Base-by-base conservation (phyloP, 2,797 vertebrate genomes). In the Tokudaia muenninki region DNA sequence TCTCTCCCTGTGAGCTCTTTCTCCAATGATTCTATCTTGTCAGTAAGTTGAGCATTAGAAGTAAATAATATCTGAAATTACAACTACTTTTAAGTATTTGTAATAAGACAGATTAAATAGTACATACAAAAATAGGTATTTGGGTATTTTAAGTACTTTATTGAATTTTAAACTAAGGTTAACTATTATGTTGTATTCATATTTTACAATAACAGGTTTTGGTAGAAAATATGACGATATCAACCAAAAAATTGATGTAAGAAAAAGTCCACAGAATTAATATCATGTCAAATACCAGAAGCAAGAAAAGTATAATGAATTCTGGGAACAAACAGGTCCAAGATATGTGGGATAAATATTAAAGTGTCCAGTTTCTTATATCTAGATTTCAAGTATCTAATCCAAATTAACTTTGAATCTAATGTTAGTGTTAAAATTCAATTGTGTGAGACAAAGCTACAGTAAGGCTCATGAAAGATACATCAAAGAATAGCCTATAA, bases 31-130 rank as follows among this genome's bases (percentile, higher is more conserved):
- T 41, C 41, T 41, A 52, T 52, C 26, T 65, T 47, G 19, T 52
- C 9, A 72, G 0, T 2, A 22, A 34, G 11, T 29, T 10, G 0
- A 3, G 2, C 16, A 9, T 21, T 78, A 10, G 3, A 59, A 88
- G 77, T 78, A 44, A 44, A 78, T 0, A 63, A 50, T 72, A 2
- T 0, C 72, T 52, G 74, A 44, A 83, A 26, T 80, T 8, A 0
- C 34, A 88, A 75, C 41, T 75, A 65, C 26, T 57, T 59, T 37
- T 83, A 13, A 52, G 0, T 52, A 6, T 50, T 91, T 83, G 29
- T 0, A 16, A 55, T 44, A 34, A 41, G 6, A 72, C 2, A 86
- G 16, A 29, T 84, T 65, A n/a, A 24, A 31, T 88, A 59, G 50
- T 2, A 1, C 17, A 80, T 4, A 22, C 29, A 72, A 79, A 91